Evolutionary conservation across 2,797 vertebrate species (phyloP).

Genomic region (Eutrigla gurnardus): DNA sequence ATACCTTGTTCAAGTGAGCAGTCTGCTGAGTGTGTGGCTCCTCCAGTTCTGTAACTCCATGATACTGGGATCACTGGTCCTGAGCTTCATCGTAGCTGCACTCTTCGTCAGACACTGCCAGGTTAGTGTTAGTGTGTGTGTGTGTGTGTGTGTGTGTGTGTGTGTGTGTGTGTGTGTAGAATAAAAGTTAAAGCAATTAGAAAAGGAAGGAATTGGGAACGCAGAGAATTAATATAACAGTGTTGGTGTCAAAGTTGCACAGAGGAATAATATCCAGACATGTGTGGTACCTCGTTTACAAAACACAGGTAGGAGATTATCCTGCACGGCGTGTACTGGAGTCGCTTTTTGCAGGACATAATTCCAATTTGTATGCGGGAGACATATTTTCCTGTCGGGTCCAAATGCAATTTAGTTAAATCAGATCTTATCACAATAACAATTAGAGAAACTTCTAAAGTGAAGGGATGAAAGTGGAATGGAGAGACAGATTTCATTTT

Average conservation of each 20-base stretch:
- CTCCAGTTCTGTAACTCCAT: constrained; percentile 98
- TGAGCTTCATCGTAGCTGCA: constrained; percentile 93
- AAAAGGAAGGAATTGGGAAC: neutral
- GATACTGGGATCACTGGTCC: constrained; percentile 93
- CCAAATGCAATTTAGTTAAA: constrained; percentile 47
- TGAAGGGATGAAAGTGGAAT: constrained; percentile 28
- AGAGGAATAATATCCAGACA: constrained; percentile 7
- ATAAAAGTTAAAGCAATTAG: neutral
- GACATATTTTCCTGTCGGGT: constrained; percentile 28
- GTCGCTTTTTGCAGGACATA: constrained; percentile 7
- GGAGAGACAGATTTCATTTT: constrained; percentile 10
- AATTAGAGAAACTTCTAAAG: constrained; percentile 49
- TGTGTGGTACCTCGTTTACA: constrained; percentile 4
- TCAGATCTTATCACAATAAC: constrained; percentile 45
- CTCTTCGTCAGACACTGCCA: constrained; percentile 90
- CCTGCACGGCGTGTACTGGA: neutral
- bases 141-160: neutral
- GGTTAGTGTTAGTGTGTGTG: constrained; percentile 80
- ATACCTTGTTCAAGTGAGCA: constrained; percentile 88
- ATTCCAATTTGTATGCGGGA: constrained; percentile 42
- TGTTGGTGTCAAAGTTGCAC: neutral
- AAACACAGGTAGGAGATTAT: constrained; percentile 32
- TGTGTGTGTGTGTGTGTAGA: neutral
- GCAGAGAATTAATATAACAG: neutral
- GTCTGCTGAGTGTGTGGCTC: constrained; percentile 91